These are phyloP conservation scores for Seriola rivoliana DNA, from an alignment of 2,113 vertebrate genomes.

Conservation along the genomic window DNA sequence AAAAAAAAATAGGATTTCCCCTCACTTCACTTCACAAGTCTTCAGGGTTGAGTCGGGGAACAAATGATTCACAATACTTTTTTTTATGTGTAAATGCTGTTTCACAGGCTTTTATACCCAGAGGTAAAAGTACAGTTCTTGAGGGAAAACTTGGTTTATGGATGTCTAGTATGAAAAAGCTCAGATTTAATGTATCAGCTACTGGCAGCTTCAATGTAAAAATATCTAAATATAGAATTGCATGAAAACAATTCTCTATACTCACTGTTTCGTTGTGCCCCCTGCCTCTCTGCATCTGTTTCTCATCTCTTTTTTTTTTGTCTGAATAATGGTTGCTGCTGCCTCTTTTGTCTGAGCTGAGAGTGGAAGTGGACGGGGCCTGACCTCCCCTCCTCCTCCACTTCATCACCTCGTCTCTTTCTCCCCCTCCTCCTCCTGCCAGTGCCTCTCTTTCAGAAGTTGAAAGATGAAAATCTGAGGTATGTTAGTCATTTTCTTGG, in stretches of 20 bases:
- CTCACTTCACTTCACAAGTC: too few species aligned
- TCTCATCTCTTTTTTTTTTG: slow-evolving; percentile 1
- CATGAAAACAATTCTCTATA: not conserved
- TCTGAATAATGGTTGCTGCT: slow-evolving; percentile 14
- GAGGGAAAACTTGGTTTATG: not conserved
- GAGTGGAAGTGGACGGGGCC: slow-evolving; percentile 34
- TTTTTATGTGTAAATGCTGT: not conserved
- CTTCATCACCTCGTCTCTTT: slow-evolving; percentile 23
- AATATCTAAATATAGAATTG: not conserved
- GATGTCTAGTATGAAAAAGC: not conserved
- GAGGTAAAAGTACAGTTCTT: not conserved
- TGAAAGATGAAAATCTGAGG: slow-evolving; percentile 43
- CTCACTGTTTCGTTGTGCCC: not conserved
- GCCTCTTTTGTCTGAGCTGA: slow-evolving; percentile 42
- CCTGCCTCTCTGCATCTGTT: not conserved
- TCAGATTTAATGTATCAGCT: not conserved
- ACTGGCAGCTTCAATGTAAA: not conserved
- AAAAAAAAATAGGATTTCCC: not conserved
- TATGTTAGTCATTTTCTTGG: slow-evolving; percentile 68
- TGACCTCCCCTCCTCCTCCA: slow-evolving; percentile 28
- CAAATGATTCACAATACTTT: too few species aligned
- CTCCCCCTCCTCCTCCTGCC: not conserved
- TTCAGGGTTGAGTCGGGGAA: too few species aligned
- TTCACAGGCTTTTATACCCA: not conserved
- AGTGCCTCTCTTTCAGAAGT: slow-evolving; percentile 24